Percentiles rank a stretch among this genome's conserved stretches.
Conservation (phyloP, 2,888 invertebrate genomes). For the Charanyca ferruginea region DNA sequence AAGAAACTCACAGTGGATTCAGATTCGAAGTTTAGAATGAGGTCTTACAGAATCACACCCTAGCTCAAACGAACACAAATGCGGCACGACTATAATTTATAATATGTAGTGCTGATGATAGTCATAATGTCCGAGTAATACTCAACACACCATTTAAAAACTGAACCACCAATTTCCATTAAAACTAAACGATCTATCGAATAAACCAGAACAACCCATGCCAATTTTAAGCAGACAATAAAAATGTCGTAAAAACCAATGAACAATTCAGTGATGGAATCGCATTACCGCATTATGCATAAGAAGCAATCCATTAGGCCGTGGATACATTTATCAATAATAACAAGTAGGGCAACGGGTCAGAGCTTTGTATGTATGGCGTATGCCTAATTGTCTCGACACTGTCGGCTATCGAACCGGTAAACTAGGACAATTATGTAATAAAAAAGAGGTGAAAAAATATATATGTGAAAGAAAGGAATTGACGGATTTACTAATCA, state of each 20-base stretch:
- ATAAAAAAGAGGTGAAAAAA: conserved; percentile 7
- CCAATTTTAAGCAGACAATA: conserved; percentile 24
- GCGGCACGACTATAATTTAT: too few relatives aligned
- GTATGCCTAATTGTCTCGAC: conserved; percentile 63
- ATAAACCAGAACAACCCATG: conserved; percentile 26
- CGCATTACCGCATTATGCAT: conserved; percentile 34
- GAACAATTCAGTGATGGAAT: conserved; percentile 25
- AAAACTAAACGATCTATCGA: not conserved
- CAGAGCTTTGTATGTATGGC: conserved; percentile 55
- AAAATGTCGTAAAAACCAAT: conserved; percentile 33
- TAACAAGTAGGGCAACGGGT: conserved; percentile 62
- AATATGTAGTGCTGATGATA: too few relatives aligned
- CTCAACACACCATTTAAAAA: too few relatives aligned
- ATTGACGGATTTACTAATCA: not conserved
- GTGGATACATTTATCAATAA: conserved; percentile 64
- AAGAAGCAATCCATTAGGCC: conserved; percentile 52
- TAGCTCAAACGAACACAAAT: too few relatives aligned
- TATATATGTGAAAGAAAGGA: not conserved
- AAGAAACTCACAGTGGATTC: too few relatives aligned
- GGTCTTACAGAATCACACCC: too few relatives aligned
- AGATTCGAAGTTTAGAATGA: too few relatives aligned
- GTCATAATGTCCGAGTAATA: too few relatives aligned
- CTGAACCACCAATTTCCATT: not conserved
- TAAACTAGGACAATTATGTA: conserved; percentile 62
- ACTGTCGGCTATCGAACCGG: conserved; percentile 51